These are phyloP conservation scores for Aphis gossypii DNA, from an alignment of 1,140 invertebrate species.

Conservation along the genomic window DNA sequence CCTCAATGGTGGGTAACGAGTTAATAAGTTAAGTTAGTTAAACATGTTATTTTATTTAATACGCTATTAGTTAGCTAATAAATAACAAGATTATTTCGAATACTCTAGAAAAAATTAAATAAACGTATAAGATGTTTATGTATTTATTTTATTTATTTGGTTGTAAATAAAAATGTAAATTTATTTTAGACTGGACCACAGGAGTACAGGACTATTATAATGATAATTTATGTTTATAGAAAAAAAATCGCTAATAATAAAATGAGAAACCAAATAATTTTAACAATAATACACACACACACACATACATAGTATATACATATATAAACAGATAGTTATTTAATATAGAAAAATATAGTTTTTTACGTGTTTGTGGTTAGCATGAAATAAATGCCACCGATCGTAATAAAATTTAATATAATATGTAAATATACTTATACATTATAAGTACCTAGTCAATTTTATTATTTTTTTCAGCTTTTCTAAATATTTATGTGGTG, in stretches of 20 bases:
- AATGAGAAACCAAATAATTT: not conserved
- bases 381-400: not conserved
- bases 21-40: not conserved
- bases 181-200: not conserved
- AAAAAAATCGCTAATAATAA: not conserved
- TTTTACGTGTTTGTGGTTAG: not conserved
- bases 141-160: not conserved
- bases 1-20: not conserved
- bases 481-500: not conserved
- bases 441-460: not conserved
- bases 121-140: not conserved
- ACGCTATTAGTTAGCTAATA: not conserved
- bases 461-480: not conserved
- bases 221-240: not conserved
- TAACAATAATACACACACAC: not conserved
- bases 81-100: not conserved
- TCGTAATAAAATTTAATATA: not conserved
- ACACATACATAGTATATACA: not conserved
- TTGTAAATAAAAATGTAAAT: constrained; percentile 16
- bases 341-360: not conserved
- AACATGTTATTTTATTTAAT: constrained; percentile 1
- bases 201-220: not conserved
- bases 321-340: not conserved
- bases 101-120: not conserved
- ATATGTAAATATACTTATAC: not conserved